phyloP scores from a whole-genome alignment of 1,140 invertebrate genomes.

The Hylaeus volcanicus region DNA sequence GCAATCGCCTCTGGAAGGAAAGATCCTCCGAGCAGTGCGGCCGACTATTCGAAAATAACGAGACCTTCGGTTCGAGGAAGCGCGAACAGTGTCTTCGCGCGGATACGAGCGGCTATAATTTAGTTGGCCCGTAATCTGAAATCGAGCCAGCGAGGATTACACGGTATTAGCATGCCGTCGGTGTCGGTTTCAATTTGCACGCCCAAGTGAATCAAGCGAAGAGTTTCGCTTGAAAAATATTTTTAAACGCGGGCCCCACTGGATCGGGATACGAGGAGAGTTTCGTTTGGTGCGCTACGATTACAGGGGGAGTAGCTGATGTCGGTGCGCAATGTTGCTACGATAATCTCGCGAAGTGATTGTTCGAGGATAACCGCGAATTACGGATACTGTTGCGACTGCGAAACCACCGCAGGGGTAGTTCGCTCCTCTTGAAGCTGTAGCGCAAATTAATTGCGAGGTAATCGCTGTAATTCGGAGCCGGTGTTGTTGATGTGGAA shows the following conservation, averaged over 20 bases:
- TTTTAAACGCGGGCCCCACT: neutral
- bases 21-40: neutral
- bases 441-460: too few species aligned
- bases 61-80: neutral
- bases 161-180: neutral
- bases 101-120: neutral
- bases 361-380: conserved; percentile 5
- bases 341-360: conserved; percentile 20
- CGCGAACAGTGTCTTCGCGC: too few species aligned
- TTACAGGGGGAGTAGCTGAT: neutral
- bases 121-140: neutral
- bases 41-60: conserved; percentile 9
- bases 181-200: neutral
- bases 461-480: too few species aligned
- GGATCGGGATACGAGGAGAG: neutral
- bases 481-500: too few species aligned
- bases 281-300: conserved; percentile 6
- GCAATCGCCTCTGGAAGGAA: too few species aligned
- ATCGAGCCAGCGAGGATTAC: conserved; percentile 9
- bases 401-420: neutral
- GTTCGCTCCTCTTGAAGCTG: neutral
- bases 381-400: neutral
- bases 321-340: neutral
- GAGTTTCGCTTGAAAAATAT: neutral
- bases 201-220: neutral